Base-by-base conservation (phyloP, 2,797 vertebrate genomes). In the Centropyge bicolor region DNA sequence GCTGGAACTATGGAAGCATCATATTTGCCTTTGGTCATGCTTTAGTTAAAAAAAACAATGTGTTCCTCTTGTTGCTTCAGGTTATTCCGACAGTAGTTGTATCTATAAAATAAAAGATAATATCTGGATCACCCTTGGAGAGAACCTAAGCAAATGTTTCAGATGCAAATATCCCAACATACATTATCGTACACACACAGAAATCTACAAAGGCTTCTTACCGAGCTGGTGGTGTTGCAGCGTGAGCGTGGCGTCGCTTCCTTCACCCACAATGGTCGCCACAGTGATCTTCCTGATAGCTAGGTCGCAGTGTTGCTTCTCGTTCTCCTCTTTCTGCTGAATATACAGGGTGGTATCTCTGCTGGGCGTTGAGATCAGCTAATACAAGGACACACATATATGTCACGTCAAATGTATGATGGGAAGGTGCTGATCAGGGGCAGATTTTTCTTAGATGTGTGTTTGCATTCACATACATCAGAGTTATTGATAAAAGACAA, bases 341-440 rank as follows among this genome's bases (percentile, higher is more conserved):
- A 87, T 36, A 77, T 93, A 96, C 61, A 95, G 90, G 0, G 86
- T 74, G 3, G 91, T 89, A 1, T 93, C 91, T 57, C 66, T 86
- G 75, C 90, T 95, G 52, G 95, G 95, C 0, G 95, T 93, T 13
- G 94, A 93, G 59, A 96, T 94, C 22, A 96, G 59, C 96, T 96
- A 80, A 5, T 60, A 22, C 16, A 40, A 51, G 27, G 22, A 76
- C 43, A 78, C 31, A 67, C 7, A 68, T 6, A 24, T 7, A 27
- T 3, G 62, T 43, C 10, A 24, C 3, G 54, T 19, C 8, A 11
- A 43, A 22, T 14, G 43, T 13, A 43, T 43, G 4, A 36, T 17
- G 24, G 19, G 27, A 54, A 4, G 20, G n/a, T n/a, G 1, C 5
- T 27, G 16, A 61, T 55, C 14, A 51, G 51, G 20, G 8, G 9